Percentiles rank a stretch among this genome's conserved stretches.
Evolutionary conservation across 92 coral and sea anemone species (phyloP).

Genomic region (Parazoanthus swiftii): DNA sequence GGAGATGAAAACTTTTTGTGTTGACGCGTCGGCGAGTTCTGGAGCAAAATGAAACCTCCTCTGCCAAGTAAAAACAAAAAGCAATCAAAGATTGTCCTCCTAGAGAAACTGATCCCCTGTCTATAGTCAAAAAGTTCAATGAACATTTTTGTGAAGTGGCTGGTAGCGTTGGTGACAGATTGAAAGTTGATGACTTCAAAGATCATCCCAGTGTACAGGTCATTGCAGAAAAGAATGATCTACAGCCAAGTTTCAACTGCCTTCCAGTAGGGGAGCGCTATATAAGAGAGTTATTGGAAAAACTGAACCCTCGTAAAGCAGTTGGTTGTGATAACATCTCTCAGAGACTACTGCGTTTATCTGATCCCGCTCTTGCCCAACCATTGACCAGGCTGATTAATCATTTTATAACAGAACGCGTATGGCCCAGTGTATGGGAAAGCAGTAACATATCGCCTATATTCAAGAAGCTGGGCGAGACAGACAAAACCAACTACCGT

Average conservation of each 20-base stretch:
- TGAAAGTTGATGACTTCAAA: slow-evolving; percentile 42
- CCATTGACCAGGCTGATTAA: no score
- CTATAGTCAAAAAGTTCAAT: slow-evolving; percentile 45
- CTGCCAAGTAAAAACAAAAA: background rate
- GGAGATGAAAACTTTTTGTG: no score
- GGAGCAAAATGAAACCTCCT: slow-evolving; percentile 53
- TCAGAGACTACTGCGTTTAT: slow-evolving; percentile 24
- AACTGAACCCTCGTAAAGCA: no score
- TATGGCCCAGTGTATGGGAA: no score
- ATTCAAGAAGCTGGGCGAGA: no score
- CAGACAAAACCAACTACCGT: no score
- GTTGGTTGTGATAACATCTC: slow-evolving; percentile 41
- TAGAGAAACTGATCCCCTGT: slow-evolving; percentile 32
- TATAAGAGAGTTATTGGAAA: no score
- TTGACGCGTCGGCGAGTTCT: slow-evolving; percentile 6
- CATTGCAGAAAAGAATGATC: no score
- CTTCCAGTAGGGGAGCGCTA: no score
- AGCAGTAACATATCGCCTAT: no score
- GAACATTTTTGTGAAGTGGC: slow-evolving; percentile 53
- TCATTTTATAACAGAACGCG: no score
- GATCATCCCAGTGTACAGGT: slow-evolving; percentile 53
- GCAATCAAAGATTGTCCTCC: slow-evolving; percentile 9
- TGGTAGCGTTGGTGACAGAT: slow-evolving; percentile 35
- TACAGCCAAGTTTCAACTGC: no score
- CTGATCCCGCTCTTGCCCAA: background rate